Evolutionary conservation across 2,797 vertebrate species (phyloP).

Genomic region (Lophius americanus): DNA sequence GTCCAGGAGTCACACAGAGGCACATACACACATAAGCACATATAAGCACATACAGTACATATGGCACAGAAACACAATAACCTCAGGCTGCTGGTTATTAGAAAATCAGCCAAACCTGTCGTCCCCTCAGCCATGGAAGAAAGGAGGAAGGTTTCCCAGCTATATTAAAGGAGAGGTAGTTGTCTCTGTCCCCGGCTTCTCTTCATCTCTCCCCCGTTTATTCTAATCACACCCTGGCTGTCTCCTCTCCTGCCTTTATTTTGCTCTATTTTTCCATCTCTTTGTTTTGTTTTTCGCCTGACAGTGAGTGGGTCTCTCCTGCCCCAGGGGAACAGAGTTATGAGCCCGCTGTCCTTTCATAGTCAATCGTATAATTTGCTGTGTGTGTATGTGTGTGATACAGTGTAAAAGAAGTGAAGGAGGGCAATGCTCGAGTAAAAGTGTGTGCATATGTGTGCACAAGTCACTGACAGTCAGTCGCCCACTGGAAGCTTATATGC

Average conservation of each 20-base stretch:
- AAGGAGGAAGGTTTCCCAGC: slow-evolving; percentile 70
- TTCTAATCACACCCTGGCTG: slow-evolving; percentile 82
- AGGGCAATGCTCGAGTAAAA: slow-evolving; percentile 42
- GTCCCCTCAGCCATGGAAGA: slow-evolving; percentile 72
- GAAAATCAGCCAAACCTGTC: slow-evolving; percentile 86
- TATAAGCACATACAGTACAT: slow-evolving; percentile 51
- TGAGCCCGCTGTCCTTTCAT: slow-evolving; percentile 82
- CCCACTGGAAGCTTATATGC: slow-evolving; percentile 62
- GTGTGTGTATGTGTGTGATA: slow-evolving; percentile 55
- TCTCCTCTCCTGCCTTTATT: slow-evolving; percentile 78
- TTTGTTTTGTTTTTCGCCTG: slow-evolving; percentile 82
- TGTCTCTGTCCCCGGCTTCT: slow-evolving; percentile 71
- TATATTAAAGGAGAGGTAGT: slow-evolving; percentile 85
- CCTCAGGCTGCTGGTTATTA: slow-evolving; percentile 88
- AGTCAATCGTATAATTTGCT: slow-evolving; percentile 80
- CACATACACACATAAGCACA: slow-evolving; percentile 53
- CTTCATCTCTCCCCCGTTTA: slow-evolving; percentile 80
- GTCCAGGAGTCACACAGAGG: slow-evolving; percentile 40
- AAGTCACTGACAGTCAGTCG: slow-evolving; percentile 57
- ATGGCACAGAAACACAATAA: slow-evolving; percentile 77
- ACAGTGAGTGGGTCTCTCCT: slow-evolving; percentile 78
- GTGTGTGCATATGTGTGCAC: slow-evolving; percentile 30
- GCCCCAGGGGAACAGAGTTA: slow-evolving; percentile 81
- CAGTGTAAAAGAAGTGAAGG: slow-evolving; percentile 19
- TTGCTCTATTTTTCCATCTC: slow-evolving; percentile 81